Percentiles rank a stretch among this genome's conserved stretches.
phyloP scores from a whole-genome alignment of 2,888 invertebrate species.

The Stramonita haemastoma region DNA sequence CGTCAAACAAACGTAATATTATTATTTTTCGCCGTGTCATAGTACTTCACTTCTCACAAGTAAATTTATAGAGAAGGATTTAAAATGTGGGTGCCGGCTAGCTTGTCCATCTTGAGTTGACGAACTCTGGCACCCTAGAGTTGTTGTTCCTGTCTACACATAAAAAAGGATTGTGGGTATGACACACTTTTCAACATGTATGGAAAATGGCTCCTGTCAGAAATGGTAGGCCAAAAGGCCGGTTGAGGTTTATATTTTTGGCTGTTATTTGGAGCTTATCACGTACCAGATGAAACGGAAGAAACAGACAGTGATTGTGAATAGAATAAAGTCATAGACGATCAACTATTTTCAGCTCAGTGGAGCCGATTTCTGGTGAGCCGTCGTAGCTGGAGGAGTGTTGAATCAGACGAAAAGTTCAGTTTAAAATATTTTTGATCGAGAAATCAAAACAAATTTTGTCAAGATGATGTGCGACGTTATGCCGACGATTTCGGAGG shows the following conservation, averaged over 20 bases:
- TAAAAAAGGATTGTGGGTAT: conserved; percentile 72
- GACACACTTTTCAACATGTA: conserved; percentile 70
- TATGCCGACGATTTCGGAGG: conserved; percentile 99
- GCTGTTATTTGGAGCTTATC: conserved; percentile 34
- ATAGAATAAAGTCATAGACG: not conserved
- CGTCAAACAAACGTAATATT: not conserved
- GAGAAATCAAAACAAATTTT: conserved; percentile 36
- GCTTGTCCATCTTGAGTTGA: conserved; percentile 10
- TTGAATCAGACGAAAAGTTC: conserved; percentile 33
- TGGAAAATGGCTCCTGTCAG: conserved; percentile 72
- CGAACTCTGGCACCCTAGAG: not conserved
- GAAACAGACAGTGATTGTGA: conserved; percentile 32
- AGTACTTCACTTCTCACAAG: conserved; percentile 16
- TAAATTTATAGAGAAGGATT: not conserved
- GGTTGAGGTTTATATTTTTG: conserved; percentile 37
- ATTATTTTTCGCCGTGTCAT: conserved; percentile 21
- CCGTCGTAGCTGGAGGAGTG: not conserved
- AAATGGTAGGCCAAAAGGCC: conserved; percentile 40
- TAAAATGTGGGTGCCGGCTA: conserved; percentile 11
- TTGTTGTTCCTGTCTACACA: conserved; percentile 16
- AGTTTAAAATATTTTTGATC: not conserved
- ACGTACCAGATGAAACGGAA: conserved; percentile 45
- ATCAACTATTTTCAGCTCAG: not conserved
- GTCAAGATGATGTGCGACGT: conserved; percentile 99
- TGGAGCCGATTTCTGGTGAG: not conserved